Evolutionary conservation across 2,888 invertebrate genomes (phyloP), one percentile per base, ranked within the genome.

Genomic region (Sphaerophoria rueppellii): DNA sequence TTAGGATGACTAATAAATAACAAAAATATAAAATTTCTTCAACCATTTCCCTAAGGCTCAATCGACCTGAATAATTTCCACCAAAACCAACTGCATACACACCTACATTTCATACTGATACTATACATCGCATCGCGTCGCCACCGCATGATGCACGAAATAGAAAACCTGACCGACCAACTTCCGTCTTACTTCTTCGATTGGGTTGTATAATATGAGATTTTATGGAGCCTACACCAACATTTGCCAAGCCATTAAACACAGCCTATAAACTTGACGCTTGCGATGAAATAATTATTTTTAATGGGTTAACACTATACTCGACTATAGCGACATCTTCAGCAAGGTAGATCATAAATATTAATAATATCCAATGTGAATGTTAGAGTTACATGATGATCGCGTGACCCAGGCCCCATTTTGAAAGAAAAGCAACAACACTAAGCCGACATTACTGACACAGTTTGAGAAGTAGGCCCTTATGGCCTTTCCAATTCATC

Each of bases 351-450:
- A 73, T 52, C 73, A 73, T 48, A 69, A 73, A 71, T 75, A 14
- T 54, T 37, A 40, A 74, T 54, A 55, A 52, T 63, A 55, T 60
- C 9, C 37, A 48, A 55, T 57, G 54, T 54, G 43, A 67, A 79
- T 79, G 82, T 71, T 67, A 83, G 67, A 83, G 79, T 82, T 82
- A 82, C 72, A 43, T 61, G 54, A 61, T 24, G 12, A 50, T 43
- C 65, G 40, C 50, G 54, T 65, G 77, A 50, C 32, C 52, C 70
- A 58, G 37, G 24, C 60, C 46, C 55, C 67, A 24, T 46, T 24
- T 35, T 61, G 63, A 16, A 70, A 54, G 52, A 75, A 34, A 35
- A 69, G 52, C 71, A 76, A 43, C 12, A 16, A 40, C 37, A 40
- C 37, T 40, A 43, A 43, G 2, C 43, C 37, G 3, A 60, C 40